phyloP scores from a whole-genome alignment of 1,140 invertebrate genomes.

The Tachypleus tridentatus region DNA sequence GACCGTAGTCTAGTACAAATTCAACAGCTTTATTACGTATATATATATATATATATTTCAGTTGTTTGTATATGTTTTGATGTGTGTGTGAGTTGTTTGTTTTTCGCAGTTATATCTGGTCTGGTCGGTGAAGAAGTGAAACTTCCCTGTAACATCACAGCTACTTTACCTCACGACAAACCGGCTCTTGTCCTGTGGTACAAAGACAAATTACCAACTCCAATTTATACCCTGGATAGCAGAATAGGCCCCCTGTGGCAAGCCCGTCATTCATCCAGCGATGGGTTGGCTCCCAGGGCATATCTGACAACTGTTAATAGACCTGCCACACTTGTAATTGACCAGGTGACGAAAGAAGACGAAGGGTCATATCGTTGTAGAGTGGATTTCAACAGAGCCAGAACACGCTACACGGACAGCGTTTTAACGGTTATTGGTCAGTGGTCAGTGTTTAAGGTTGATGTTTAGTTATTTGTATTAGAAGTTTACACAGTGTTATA shows the following conservation, averaged over 20 bases:
- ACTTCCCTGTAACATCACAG: constrained; percentile 70
- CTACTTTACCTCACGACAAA: constrained; percentile 56
- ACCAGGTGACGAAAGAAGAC: constrained; percentile 37
- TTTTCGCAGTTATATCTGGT: too few relatives aligned
- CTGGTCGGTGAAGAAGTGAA: too few relatives aligned
- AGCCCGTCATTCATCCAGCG: constrained; percentile 16
- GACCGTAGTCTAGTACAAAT: too few relatives aligned
- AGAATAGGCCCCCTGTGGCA: constrained; percentile 18
- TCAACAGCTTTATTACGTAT: too few relatives aligned
- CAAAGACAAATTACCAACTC: constrained; percentile 49
- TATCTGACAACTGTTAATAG: constrained; percentile 13
- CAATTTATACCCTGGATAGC: constrained; percentile 27
- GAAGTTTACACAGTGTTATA: too few relatives aligned
- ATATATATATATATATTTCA: too few relatives aligned
- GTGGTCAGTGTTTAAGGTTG: constrained; percentile 24
- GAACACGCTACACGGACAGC: constrained; percentile 70
- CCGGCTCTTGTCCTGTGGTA: constrained; percentile 88
- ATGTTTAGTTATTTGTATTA: too few relatives aligned
- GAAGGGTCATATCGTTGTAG: constrained; percentile 70
- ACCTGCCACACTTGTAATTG: constrained; percentile 15
- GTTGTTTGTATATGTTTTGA: too few relatives aligned
- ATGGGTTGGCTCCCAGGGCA: constrained; percentile 13
- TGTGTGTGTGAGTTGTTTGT: too few relatives aligned
- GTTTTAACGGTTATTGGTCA: constrained; percentile 77
- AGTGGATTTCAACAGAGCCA: constrained; percentile 72